Conservation (phyloP, 2,797 vertebrate genomes). For the Myotis daubentonii region DNA sequence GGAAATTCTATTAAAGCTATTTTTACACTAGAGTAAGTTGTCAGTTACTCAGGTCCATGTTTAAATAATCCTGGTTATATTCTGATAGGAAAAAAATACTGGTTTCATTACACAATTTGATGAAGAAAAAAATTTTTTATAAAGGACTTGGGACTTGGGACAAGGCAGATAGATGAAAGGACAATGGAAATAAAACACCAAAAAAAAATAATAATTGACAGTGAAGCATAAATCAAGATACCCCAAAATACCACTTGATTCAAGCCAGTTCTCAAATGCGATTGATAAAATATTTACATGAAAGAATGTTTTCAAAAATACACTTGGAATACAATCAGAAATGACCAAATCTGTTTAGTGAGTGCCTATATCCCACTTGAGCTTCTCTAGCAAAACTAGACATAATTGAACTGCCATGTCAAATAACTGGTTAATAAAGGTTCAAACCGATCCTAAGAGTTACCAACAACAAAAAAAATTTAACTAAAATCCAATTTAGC, state of each 20-base stretch:
- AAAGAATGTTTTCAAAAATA: background rate
- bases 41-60: background rate
- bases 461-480: background rate
- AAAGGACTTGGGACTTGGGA: background rate
- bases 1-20: background rate
- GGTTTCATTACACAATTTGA: background rate
- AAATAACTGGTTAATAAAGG: background rate
- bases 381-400: constrained; percentile 10
- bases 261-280: constrained; percentile 2
- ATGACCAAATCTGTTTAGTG: background rate
- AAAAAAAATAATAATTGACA: background rate
- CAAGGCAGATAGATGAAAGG: background rate
- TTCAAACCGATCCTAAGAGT: background rate
- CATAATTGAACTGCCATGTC: background rate
- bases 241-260: background rate
- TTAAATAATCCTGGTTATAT: background rate
- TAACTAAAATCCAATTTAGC: constrained; percentile 1
- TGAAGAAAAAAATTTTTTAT: background rate
- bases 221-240: background rate
- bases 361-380: background rate
- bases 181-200: background rate
- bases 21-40: background rate
- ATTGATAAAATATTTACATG: constrained; percentile 9
- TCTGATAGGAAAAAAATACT: background rate
- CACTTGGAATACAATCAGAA: constrained; percentile 13